These are phyloP conservation scores for Galaxea fascicularis DNA, from an alignment of 92 coral and sea anemone species.

Conservation along the genomic window DNA sequence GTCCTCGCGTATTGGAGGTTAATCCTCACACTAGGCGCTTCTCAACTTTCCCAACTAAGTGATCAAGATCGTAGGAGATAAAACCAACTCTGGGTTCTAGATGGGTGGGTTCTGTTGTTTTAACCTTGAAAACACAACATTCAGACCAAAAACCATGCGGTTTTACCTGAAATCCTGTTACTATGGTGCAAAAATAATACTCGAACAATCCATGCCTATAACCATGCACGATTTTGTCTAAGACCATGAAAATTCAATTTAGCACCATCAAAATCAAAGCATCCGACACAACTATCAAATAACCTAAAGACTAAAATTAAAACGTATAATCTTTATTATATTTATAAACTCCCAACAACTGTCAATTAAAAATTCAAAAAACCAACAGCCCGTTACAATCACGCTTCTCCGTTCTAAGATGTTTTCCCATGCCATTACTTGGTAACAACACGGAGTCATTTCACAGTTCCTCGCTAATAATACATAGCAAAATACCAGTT, in stretches of 20 bases:
- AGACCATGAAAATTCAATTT: conserved; percentile 20
- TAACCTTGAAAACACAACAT: conserved; percentile 15
- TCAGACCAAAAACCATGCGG: not conserved
- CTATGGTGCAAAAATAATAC: not conserved
- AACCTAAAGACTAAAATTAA: conserved; percentile 26
- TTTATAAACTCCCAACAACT: conserved; percentile 36
- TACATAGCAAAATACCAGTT: conserved; percentile 7
- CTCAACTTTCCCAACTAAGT: conserved; percentile 31
- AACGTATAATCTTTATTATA: conserved; percentile 30
- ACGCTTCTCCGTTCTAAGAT: not conserved
- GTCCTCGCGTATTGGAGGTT: conserved; percentile 5
- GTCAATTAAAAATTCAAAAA: conserved; percentile 27
- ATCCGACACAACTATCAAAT: conserved; percentile 29
- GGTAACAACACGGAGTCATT: not conserved
- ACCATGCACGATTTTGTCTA: conserved; percentile 15
- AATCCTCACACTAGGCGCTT: conserved; percentile 21
- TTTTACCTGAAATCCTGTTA: not conserved
- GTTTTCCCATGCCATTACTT: not conserved
- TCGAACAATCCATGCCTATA: not conserved
- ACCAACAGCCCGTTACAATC: not conserved
- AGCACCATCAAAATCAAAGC: conserved; percentile 27
- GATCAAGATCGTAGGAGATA: conserved; percentile 37
- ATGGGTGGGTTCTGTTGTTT: conserved; percentile 53
- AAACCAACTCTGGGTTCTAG: conserved; percentile 27
- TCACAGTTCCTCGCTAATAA: not conserved